These are phyloP conservation scores for silkworm (Bombyx mori) DNA, from an alignment of 1,140 invertebrate genomes.

Conservation along the genomic window DNA sequence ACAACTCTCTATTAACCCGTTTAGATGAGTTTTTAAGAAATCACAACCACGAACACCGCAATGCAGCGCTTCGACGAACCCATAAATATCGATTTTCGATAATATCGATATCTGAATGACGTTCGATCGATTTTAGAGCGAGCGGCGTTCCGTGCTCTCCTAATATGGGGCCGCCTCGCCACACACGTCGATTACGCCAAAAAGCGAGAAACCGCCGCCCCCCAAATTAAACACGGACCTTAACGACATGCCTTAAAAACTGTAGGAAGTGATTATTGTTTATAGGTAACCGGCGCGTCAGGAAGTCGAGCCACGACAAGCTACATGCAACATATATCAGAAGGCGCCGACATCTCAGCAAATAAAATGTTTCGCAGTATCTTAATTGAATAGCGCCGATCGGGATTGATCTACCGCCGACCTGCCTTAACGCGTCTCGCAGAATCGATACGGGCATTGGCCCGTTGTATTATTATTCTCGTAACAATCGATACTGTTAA, in stretches of 20 bases:
- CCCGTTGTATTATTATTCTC: too few relatives aligned
- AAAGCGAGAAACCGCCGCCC: slow-evolving; percentile 29
- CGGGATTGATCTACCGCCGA: slow-evolving; percentile 18
- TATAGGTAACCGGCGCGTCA: slow-evolving; percentile 58
- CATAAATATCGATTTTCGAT: slow-evolving; percentile 2
- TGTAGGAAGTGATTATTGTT: slow-evolving; percentile 66
- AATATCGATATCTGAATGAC: slow-evolving; percentile 7
- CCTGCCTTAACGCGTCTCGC: slow-evolving; percentile 12
- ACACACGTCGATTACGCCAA: slow-evolving; percentile 44
- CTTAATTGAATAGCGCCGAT: slow-evolving; percentile 30
- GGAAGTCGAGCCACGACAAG: slow-evolving; percentile 36
- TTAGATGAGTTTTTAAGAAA: slow-evolving; percentile 12
- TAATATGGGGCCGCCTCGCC: slow-evolving; percentile 30
- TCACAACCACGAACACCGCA: too few relatives aligned
- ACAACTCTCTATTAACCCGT: slow-evolving; percentile 20
- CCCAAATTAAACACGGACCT: slow-evolving; percentile 37
- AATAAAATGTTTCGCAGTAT: slow-evolving; percentile 54
- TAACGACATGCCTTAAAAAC: slow-evolving; percentile 40
- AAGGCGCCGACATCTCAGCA: slow-evolving; percentile 15
- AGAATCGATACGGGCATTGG: slow-evolving; percentile 10
- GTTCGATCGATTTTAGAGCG: slow-evolving; percentile 5
- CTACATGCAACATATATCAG: slow-evolving; percentile 2
- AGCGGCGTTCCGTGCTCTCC: slow-evolving; percentile 17
- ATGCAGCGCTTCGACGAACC: neutral
- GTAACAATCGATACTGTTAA: too few relatives aligned